phyloP scores from a whole-genome alignment of 23 tunicate genomes.

The Clavelina lepadiformis region DNA sequence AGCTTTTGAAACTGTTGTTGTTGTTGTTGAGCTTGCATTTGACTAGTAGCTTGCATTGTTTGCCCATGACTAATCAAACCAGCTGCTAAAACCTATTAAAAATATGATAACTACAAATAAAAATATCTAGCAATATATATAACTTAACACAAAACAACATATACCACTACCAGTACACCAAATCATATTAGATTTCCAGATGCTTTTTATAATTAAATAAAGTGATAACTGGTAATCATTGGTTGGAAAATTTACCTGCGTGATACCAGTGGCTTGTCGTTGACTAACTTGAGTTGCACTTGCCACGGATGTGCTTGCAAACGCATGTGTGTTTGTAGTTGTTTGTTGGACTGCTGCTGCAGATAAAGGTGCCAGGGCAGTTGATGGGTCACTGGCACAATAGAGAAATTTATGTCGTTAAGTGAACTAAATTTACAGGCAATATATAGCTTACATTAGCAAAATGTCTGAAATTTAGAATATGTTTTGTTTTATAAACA shows the following conservation, averaged over 20 bases:
- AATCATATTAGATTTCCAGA: too few relatives aligned
- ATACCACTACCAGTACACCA: too few relatives aligned
- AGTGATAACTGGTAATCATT: too few relatives aligned
- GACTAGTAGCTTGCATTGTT: conserved; percentile 33
- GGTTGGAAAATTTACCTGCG: conserved; percentile 21
- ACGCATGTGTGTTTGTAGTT: conserved; percentile 22
- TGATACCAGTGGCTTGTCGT: conserved; percentile 32
- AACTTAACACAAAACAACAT: neutral
- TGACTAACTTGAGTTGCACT: conserved; percentile 10
- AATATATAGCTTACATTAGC: neutral
- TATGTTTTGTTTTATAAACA: too few relatives aligned
- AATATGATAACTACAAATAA: too few relatives aligned
- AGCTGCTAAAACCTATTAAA: conserved; percentile 47
- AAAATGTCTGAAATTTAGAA: conserved; percentile 5
- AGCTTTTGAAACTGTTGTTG: conserved; percentile 88
- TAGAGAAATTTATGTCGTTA: neutral
- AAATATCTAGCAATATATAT: neutral
- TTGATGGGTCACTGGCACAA: conserved; percentile 14
- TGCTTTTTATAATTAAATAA: neutral
- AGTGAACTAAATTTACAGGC: neutral
- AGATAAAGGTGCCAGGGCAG: conserved; percentile 14
- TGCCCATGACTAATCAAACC: conserved; percentile 43
- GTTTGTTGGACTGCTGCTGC: conserved; percentile 25
- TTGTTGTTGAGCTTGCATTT: conserved; percentile 53
- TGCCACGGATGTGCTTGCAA: conserved; percentile 16